Evolutionary conservation across 2,888 invertebrate genomes (phyloP).

Genomic region (Neoscelio sp.): DNA sequence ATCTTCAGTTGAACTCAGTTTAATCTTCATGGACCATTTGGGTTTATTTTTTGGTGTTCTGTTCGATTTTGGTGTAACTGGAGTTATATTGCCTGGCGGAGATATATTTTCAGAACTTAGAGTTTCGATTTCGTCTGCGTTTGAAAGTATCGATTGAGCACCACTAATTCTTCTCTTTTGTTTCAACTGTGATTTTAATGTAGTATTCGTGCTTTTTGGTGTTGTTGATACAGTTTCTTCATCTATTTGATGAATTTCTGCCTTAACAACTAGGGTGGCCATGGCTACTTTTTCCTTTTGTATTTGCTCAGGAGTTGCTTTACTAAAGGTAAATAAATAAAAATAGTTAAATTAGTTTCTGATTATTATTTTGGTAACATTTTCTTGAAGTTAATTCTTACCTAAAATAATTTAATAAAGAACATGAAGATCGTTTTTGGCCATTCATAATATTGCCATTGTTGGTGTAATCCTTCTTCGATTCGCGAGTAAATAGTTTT

Average conservation of each 20-base stretch:
- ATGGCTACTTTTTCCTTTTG: conserved; percentile 68
- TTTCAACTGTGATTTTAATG: conserved; percentile 21
- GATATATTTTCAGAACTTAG: conserved; percentile 69
- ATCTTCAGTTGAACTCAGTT: conserved; percentile 26
- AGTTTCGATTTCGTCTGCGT: conserved; percentile 34
- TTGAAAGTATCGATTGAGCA: conserved; percentile 17
- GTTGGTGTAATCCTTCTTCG: conserved; percentile 24
- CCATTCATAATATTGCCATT: conserved; percentile 24
- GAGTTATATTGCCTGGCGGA: conserved; percentile 12
- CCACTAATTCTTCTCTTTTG: conserved; percentile 28
- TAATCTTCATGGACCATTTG: conserved; percentile 56
- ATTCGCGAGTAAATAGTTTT: conserved; percentile 19
- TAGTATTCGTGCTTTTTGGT: not conserved
- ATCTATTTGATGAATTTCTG: conserved; percentile 74
- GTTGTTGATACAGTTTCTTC: not conserved
- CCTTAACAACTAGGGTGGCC: conserved; percentile 75
- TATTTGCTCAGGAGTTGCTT: conserved; percentile 70
- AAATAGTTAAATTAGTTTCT: no score
- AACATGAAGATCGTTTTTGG: conserved; percentile 36
- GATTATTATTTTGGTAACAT: no score
- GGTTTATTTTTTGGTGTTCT: conserved; percentile 54
- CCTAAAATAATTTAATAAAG: conserved; percentile 57
- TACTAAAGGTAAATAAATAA: conserved; percentile 66
- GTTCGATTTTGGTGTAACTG: conserved; percentile 21
- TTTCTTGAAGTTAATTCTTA: no score